Evolutionary conservation across 1,140 invertebrate genomes (phyloP).

Genomic region (Papilio polytes): DNA sequence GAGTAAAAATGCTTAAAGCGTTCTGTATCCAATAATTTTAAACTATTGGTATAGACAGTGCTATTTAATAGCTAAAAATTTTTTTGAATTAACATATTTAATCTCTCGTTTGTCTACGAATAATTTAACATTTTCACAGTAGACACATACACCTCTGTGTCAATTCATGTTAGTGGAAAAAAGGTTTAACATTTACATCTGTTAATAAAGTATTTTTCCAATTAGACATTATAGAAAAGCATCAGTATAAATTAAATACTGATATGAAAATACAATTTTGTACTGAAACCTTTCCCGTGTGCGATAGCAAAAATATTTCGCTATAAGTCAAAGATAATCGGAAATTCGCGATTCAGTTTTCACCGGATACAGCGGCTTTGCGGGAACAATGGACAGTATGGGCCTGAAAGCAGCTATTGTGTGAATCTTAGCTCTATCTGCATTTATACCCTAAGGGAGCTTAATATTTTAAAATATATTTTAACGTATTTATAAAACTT

Average conservation of each 20-base stretch:
- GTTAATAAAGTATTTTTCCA: no score
- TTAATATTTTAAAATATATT: neutral
- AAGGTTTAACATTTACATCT: no score
- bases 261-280: neutral
- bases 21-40: neutral
- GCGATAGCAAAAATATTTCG: constrained; percentile 17
- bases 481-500: neutral
- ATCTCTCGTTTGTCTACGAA: no score
- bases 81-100: no score
- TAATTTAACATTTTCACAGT: no score
- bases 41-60: neutral
- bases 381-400: constrained; percentile 17
- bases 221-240: no score
- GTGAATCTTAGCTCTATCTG: constrained; percentile 12
- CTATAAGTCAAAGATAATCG: constrained; percentile 23
- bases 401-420: constrained; percentile 17
- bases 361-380: constrained; percentile 19
- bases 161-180: no score
- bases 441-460: neutral
- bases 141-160: no score
- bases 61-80: no score
- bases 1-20: neutral
- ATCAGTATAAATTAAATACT: neutral
- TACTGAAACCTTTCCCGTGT: neutral
- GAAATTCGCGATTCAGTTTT: constrained; percentile 17